These are phyloP conservation scores for Aphelenchoides bicaudatus DNA, from an alignment of 2,888 invertebrate species.

Conservation along the genomic window DNA sequence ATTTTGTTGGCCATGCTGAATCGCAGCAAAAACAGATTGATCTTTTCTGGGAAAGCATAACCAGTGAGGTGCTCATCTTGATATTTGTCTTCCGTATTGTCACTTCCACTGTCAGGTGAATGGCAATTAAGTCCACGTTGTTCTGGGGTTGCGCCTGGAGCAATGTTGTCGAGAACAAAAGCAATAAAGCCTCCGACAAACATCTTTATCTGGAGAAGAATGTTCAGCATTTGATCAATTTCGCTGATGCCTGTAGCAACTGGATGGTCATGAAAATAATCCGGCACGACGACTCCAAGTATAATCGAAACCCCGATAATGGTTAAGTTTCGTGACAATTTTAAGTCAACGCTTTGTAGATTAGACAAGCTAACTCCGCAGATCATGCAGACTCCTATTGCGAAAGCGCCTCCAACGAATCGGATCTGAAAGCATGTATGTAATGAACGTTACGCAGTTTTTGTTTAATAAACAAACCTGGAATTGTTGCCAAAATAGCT, in stretches of 20 bases:
- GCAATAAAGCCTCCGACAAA: constrained; percentile 63
- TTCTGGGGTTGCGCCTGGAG: constrained; percentile 38
- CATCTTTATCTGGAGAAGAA: constrained; percentile 55
- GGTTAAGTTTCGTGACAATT: constrained; percentile 36
- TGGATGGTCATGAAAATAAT: constrained; percentile 33
- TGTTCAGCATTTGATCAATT: constrained; percentile 46
- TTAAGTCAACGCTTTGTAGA: constrained; percentile 34
- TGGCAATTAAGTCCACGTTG: constrained; percentile 40
- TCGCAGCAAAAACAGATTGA: neutral
- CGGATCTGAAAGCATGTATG: no score
- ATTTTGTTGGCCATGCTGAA: neutral
- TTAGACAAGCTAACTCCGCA: constrained; percentile 49
- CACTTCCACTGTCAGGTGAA: neutral
- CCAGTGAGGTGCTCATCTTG: neutral
- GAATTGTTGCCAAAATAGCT: constrained; percentile 50
- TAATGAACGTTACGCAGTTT: no score
- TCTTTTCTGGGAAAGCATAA: neutral
- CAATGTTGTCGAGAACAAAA: constrained; percentile 63
- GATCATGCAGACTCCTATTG: constrained; percentile 55
- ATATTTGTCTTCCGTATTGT: neutral
- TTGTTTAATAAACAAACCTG: constrained; percentile 48
- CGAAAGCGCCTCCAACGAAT: constrained; percentile 52
- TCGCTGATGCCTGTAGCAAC: constrained; percentile 26
- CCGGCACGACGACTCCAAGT: constrained; percentile 39
- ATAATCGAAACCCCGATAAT: constrained; percentile 47